These are phyloP conservation scores for Chrysomallon squamiferum DNA, from an alignment of 1,140 invertebrate species.

Conservation along the genomic window DNA sequence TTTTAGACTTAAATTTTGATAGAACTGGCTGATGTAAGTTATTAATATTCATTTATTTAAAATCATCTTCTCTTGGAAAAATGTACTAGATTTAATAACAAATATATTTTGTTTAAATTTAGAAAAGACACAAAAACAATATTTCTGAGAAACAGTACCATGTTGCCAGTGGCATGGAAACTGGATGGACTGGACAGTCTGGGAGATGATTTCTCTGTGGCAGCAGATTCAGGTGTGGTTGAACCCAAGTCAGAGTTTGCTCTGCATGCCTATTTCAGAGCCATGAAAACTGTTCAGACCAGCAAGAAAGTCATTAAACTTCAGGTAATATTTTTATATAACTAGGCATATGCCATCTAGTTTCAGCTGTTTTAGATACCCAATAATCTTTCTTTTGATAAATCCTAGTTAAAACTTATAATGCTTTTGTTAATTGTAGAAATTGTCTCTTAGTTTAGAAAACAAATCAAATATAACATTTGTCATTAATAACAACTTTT, in stretches of 20 bases:
- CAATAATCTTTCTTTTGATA: neutral
- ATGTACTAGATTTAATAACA: too few species aligned
- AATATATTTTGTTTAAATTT: too few species aligned
- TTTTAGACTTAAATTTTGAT: too few species aligned
- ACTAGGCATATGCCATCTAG: neutral
- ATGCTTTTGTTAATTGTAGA: neutral
- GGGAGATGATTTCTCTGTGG: constrained; percentile 64
- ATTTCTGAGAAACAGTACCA: constrained; percentile 60
- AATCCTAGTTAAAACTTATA: neutral
- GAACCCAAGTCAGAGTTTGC: constrained; percentile 58
- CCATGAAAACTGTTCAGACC: constrained; percentile 59
- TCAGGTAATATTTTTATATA: constrained; percentile 47
- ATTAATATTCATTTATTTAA: too few species aligned
- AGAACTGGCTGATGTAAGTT: too few species aligned
- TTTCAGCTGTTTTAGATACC: neutral
- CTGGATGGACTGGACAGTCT: constrained; percentile 61
- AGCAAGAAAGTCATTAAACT: constrained; percentile 59
- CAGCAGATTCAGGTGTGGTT: constrained; percentile 58
- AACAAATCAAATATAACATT: too few species aligned
- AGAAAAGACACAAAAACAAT: constrained; percentile 64
- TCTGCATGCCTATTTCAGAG: constrained; percentile 60
- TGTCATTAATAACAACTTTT: too few species aligned
- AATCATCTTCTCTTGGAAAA: too few species aligned
- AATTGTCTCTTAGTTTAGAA: neutral
- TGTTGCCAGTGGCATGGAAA: constrained; percentile 63